These are phyloP conservation scores for Brenthis hecate DNA, from an alignment of 2,888 invertebrate species.

Conservation along the genomic window DNA sequence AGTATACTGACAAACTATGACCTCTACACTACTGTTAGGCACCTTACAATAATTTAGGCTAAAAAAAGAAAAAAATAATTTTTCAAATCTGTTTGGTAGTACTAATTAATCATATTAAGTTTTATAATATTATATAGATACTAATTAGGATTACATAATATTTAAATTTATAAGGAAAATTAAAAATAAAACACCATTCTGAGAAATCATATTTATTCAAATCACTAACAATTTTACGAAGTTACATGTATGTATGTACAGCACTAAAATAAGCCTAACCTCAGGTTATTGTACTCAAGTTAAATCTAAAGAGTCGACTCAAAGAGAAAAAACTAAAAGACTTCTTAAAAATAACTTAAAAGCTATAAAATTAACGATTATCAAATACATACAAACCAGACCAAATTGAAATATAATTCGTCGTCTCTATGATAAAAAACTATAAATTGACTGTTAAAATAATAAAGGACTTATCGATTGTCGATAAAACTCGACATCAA, in stretches of 20 bases:
- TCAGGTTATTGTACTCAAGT: slow-evolving; percentile 69
- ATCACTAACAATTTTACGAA: slow-evolving; percentile 67
- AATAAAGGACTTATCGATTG: slow-evolving; percentile 8
- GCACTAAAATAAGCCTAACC: slow-evolving; percentile 48
- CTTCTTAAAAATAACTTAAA: slow-evolving; percentile 30
- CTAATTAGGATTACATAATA: too few relatives aligned
- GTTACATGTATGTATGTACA: slow-evolving; percentile 68
- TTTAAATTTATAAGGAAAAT: slow-evolving; percentile 3
- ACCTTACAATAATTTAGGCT: too few relatives aligned
- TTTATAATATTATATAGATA: too few relatives aligned
- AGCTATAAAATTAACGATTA: slow-evolving; percentile 22
- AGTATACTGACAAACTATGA: too few relatives aligned
- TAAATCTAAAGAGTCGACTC: slow-evolving; percentile 47
- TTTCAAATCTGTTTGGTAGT: too few relatives aligned
- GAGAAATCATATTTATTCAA: slow-evolving; percentile 67
- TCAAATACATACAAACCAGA: slow-evolving; percentile 19
- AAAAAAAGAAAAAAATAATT: too few relatives aligned
- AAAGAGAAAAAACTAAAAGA: slow-evolving; percentile 24
- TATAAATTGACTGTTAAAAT: slow-evolving; percentile 9
- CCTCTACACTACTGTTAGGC: too few relatives aligned
- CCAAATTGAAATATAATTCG: slow-evolving; percentile 10
- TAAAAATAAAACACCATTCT: slow-evolving; percentile 51
- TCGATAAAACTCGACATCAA: slow-evolving; percentile 4
- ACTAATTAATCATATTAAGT: too few relatives aligned
- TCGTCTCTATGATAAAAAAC: background rate